Evolutionary conservation across 2,113 vertebrate species (phyloP).

Genomic region (Petromus typicus): DNA sequence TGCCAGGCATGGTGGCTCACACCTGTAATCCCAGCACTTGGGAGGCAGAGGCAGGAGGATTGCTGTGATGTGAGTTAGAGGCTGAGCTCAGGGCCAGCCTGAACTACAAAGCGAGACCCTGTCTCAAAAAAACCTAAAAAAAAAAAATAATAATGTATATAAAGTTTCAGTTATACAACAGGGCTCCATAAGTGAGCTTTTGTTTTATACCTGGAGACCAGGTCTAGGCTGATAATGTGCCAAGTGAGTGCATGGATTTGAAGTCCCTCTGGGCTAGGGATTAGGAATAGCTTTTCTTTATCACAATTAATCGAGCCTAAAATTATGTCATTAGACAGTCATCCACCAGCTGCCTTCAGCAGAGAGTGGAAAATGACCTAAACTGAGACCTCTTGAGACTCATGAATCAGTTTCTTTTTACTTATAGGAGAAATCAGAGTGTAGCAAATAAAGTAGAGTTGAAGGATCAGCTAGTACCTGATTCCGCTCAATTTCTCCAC

Average conservation of each 20-base stretch:
- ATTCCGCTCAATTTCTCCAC: not conserved
- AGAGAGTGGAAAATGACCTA: not conserved
- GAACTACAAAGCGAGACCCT: no score
- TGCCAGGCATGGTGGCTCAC: no score
- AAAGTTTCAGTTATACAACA: not conserved
- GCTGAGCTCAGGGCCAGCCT: no score
- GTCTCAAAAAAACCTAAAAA: no score
- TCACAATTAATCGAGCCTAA: not conserved
- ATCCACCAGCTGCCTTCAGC: not conserved
- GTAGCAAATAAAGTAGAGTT: not conserved
- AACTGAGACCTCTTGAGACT: not conserved
- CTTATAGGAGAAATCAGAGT: not conserved
- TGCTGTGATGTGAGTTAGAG: no score
- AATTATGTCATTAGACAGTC: not conserved
- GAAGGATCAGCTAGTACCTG: no score
- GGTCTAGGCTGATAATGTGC: not conserved
- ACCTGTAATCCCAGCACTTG: no score
- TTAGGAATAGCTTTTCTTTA: not conserved
- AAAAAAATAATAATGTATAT: no score
- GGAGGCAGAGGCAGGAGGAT: no score
- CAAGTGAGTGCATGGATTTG: not conserved
- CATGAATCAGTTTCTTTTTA: not conserved
- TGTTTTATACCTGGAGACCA: not conserved
- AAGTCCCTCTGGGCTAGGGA: not conserved
- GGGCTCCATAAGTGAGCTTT: not conserved